Evolutionary conservation across 2,888 invertebrate genomes (phyloP).

Genomic region (Cecidostiba fungosa): DNA sequence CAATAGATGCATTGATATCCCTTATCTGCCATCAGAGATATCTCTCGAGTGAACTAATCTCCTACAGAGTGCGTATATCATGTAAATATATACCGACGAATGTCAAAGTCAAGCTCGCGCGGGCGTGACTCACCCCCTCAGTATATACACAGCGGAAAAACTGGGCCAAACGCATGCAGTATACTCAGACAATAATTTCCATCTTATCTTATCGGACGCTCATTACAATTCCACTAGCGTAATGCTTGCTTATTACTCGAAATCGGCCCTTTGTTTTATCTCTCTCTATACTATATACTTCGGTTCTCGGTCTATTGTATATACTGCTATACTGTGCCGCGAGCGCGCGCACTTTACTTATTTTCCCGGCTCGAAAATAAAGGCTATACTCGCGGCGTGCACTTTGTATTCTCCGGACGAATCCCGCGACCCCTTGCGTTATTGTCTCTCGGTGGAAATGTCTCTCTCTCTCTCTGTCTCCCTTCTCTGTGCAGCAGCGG

Average conservation of each 20-base stretch:
- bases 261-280: conserved; percentile 13
- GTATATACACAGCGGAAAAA: too few relatives aligned
- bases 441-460: conserved; percentile 21
- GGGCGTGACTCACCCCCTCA: too few relatives aligned
- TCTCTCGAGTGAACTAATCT: too few relatives aligned
- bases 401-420: conserved; percentile 41
- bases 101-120: too few relatives aligned
- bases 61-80: too few relatives aligned
- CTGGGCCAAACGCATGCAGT: too few relatives aligned
- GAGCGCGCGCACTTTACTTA: not conserved
- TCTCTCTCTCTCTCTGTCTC: not conserved
- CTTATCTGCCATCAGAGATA: too few relatives aligned
- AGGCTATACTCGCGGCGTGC: not conserved
- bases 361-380: not conserved
- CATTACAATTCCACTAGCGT: too few relatives aligned
- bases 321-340: not conserved
- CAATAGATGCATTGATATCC: too few relatives aligned
- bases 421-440: conserved; percentile 35
- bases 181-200: too few relatives aligned
- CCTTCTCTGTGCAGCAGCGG: not conserved
- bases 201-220: too few relatives aligned
- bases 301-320: not conserved
- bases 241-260: not conserved
- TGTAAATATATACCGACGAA: too few relatives aligned
- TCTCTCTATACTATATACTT: not conserved